Conservation (phyloP, 2,113 vertebrate species). For the Psephotus haematonotus region DNA sequence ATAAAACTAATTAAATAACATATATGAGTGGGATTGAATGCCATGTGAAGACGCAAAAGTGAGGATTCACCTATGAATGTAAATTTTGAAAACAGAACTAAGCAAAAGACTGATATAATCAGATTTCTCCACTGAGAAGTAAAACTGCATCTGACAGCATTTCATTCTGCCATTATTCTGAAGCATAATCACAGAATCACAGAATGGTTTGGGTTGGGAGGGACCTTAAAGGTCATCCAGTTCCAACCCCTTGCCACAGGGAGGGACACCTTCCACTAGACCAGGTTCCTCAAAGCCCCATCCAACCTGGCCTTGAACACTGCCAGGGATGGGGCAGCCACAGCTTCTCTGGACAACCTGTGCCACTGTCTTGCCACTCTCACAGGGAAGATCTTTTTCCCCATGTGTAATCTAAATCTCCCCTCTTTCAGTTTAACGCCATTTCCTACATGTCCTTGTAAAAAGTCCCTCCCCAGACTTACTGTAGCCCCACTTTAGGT, state of each 20-base stretch:
- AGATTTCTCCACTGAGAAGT: neutral
- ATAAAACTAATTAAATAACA: neutral
- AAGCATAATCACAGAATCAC: neutral
- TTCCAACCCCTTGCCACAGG: neutral
- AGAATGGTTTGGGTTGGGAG: neutral
- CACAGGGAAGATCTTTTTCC: neutral
- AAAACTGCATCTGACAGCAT: neutral
- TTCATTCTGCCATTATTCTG: constrained; percentile 4
- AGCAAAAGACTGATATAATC: neutral
- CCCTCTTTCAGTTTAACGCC: neutral
- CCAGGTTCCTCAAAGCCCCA: neutral
- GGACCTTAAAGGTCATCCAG: neutral
- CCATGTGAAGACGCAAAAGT: neutral
- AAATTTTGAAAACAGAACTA: neutral
- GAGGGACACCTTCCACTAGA: neutral
- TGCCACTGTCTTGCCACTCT: neutral
- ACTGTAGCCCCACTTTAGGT: neutral
- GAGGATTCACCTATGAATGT: neutral
- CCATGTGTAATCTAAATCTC: neutral
- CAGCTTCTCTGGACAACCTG: neutral
- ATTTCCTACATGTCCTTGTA: neutral
- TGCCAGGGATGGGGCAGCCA: neutral
- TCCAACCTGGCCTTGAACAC: neutral
- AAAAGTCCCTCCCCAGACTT: neutral
- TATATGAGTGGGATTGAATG: neutral